phyloP scores from a whole-genome alignment of 2,888 invertebrate genomes.

The Yponomeuta plumbellus region DNA sequence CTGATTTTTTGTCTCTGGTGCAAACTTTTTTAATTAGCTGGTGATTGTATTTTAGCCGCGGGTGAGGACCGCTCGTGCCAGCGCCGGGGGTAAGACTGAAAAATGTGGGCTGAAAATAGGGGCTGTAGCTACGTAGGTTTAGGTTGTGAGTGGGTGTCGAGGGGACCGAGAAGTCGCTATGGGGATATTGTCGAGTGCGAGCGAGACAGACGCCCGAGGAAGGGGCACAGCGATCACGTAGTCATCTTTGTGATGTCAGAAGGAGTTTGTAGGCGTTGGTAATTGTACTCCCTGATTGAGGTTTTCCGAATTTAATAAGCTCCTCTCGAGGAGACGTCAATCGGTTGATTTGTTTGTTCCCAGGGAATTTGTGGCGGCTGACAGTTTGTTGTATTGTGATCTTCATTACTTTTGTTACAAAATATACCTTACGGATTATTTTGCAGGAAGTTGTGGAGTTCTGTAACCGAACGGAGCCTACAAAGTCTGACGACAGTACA shows the following conservation, averaged over 20 bases:
- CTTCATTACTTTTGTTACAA: no score
- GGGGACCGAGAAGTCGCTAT: constrained; percentile 31
- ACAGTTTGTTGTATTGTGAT: not conserved
- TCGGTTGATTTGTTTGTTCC: not conserved
- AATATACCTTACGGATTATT: no score
- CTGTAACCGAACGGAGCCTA: no score
- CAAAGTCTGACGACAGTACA: no score
- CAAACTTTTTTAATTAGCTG: constrained; percentile 22
- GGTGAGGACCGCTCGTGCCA: constrained; percentile 27
- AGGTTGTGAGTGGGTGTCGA: constrained; percentile 55
- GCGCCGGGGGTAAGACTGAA: constrained; percentile 51
- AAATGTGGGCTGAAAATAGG: constrained; percentile 54
- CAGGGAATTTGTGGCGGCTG: not conserved
- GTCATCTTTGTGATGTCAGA: constrained; percentile 41
- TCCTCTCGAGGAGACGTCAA: not conserved
- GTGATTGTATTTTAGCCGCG: constrained; percentile 24
- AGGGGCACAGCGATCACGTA: constrained; percentile 47
- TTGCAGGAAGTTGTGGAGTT: no score
- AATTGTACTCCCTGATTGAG: constrained; percentile 57
- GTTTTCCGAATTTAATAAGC: constrained; percentile 57
- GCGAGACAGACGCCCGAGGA: constrained; percentile 21
- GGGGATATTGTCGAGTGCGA: constrained; percentile 21
- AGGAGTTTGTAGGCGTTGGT: constrained; percentile 65
- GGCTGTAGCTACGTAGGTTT: constrained; percentile 50
- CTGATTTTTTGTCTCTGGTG: constrained; percentile 18